Percentiles rank a stretch among this genome's conserved stretches.
These are phyloP conservation scores for Parambassis ranga DNA, from an alignment of 2,797 vertebrate genomes.

Conservation along the genomic window DNA sequence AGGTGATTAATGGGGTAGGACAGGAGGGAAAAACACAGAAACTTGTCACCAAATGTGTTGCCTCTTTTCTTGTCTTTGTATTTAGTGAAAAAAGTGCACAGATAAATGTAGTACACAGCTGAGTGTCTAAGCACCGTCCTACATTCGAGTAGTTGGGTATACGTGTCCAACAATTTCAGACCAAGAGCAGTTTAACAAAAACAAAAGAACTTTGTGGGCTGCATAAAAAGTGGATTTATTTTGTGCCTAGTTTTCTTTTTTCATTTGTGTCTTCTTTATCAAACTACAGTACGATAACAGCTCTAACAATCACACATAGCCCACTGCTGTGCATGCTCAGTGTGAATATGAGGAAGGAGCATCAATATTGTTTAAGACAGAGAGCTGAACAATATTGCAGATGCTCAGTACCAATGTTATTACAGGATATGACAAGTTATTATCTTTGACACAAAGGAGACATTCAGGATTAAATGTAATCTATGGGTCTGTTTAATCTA, in stretches of 20 bases:
- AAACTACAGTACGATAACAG: conserved; percentile 58
- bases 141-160: too few species aligned
- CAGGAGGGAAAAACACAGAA: background rate
- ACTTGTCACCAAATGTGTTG: background rate
- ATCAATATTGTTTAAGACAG: conserved; percentile 70
- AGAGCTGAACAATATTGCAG: conserved; percentile 53
- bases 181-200: background rate
- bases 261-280: conserved; percentile 45
- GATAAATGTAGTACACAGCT: too few species aligned
- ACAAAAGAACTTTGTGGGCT: background rate
- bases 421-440: conserved; percentile 77
- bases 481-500: conserved; percentile 72
- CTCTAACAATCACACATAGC: conserved; percentile 54
- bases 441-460: conserved; percentile 74
- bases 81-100: background rate
- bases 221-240: conserved; percentile 30
- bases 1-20: conserved; percentile 6
- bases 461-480: conserved; percentile 74
- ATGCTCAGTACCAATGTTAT: conserved; percentile 71
- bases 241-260: conserved; percentile 32
- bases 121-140: too few species aligned
- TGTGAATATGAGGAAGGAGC: conserved; percentile 59
- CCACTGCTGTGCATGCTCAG: conserved; percentile 54
- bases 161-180: too few species aligned
- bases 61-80: background rate